Percentiles rank a stretch among this genome's conserved stretches.
These are phyloP conservation scores for Minunthozetes semirufus DNA, from an alignment of 2,888 invertebrate species.

Conservation along the genomic window DNA sequence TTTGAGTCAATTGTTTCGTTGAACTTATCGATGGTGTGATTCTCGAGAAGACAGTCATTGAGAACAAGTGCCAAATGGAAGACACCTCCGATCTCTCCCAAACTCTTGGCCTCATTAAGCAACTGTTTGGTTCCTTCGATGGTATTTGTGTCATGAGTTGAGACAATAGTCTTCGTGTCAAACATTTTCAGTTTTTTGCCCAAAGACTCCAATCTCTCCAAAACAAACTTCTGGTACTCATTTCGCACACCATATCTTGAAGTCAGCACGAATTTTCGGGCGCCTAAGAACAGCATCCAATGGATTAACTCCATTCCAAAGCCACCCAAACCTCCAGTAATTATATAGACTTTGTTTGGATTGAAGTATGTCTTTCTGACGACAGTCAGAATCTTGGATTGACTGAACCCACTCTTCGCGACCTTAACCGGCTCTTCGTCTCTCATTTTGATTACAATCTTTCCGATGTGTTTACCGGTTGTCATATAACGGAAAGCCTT, in stretches of 20 bases:
- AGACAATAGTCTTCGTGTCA: constrained; percentile 58
- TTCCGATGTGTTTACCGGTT: constrained; percentile 71
- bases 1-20: constrained; percentile 75
- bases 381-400: constrained; percentile 51
- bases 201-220: constrained; percentile 59
- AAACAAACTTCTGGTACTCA: constrained; percentile 82
- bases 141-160: constrained; percentile 64
- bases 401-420: not conserved
- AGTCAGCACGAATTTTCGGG: constrained; percentile 57
- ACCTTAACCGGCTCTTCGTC: constrained; percentile 42
- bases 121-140: constrained; percentile 62
- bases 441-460: constrained; percentile 65
- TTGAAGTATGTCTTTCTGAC: constrained; percentile 72
- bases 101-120: constrained; percentile 56
- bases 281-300: constrained; percentile 85
- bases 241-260: constrained; percentile 82
- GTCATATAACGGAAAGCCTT: constrained; percentile 91
- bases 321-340: constrained; percentile 77
- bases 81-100: constrained; percentile 70
- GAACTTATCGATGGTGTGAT: constrained; percentile 63
- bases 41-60: too few species aligned
- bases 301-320: constrained; percentile 89
- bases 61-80: constrained; percentile 72
- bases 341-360: constrained; percentile 47
- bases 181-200: constrained; percentile 51